phyloP scores from a whole-genome alignment of 1,140 invertebrate genomes.

The Drosophila insularis region DNA sequence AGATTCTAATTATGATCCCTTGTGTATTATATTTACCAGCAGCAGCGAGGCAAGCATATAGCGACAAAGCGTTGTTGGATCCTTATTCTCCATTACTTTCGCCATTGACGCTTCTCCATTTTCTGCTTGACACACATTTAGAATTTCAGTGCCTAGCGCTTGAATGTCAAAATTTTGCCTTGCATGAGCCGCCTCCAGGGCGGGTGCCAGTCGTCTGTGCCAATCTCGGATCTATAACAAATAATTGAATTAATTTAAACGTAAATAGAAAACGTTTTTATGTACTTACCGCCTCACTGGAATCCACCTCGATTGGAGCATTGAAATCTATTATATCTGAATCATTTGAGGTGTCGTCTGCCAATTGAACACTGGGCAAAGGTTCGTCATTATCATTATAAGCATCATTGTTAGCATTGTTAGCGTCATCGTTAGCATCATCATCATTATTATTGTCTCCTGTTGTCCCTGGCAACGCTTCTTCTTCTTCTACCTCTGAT shows the following conservation, averaged over 20 bases:
- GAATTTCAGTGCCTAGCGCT: constrained; percentile 65
- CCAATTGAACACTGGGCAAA: neutral
- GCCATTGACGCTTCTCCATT: constrained; percentile 45
- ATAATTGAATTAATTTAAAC: neutral
- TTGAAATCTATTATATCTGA: neutral
- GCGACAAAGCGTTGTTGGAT: constrained; percentile 57
- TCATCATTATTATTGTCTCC: neutral
- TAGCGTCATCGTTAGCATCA: neutral
- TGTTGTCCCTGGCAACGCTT: neutral
- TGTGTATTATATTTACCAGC: constrained; percentile 46
- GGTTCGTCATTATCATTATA: neutral
- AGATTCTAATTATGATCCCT: neutral
- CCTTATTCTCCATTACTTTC: constrained; percentile 59
- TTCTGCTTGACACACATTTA: constrained; percentile 47
- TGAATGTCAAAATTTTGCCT: constrained; percentile 75
- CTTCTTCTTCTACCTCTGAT: constrained; percentile 17
- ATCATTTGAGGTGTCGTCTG: neutral
- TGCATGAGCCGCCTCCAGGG: constrained; percentile 61
- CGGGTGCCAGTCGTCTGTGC: constrained; percentile 66
- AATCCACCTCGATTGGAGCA: neutral
- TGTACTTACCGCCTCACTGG: neutral
- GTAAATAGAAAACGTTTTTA: neutral
- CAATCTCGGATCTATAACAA: constrained; percentile 63
- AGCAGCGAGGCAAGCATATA: constrained; percentile 70
- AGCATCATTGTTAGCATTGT: no score